Evolutionary conservation across 2,888 invertebrate species (phyloP), one percentile per base, ranked within the genome.

Genomic region (Sinopyrophorus schimmeli): DNA sequence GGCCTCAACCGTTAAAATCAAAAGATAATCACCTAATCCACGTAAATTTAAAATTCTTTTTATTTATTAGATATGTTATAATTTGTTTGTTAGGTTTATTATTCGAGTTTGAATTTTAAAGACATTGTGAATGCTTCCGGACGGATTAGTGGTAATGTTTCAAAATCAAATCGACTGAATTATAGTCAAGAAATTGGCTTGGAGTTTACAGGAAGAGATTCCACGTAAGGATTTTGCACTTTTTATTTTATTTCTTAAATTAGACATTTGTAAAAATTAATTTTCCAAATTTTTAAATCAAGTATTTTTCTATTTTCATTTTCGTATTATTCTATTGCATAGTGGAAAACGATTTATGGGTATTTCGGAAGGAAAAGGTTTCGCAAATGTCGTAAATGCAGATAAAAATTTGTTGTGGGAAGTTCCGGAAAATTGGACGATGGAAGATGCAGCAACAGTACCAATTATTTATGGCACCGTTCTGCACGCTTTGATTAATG

Each of bases 51-150:
- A 12, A 3, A 32, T 11, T 18, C 6, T 3, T n/a, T n/a, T n/a
- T n/a, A n/a, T 11, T n/a, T 27, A 7, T 10, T 3, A 27, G 12
- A 27, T 3, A 10, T 7, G 3, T n/a, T 5, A 30, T 15, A 15
- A 7, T 9, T 2, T 56, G 74, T 88, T 38, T 91, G 80, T 1
- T 67, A 80, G 70, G 80, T 89, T 0, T 80, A 86, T 62, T 92
- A 88, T 66, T 75, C 91, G 0, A 81, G 93, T 0, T 70, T 97
- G 7, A 98, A 97, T 75, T 97, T 96, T 82, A 84, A 92, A 64
- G 97, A 97, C 70, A 78, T 97, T 0, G 96, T 97, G 97, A 77
- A 92, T 1, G 92, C 95, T 0, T 91, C 91, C 1, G 96, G 94
- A 1, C 92, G 92, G 65, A 80, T 97, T 3, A 82, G 84, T 0